Base-by-base conservation (phyloP, 2,888 invertebrate genomes). In the Epinotia bilunana region DNA sequence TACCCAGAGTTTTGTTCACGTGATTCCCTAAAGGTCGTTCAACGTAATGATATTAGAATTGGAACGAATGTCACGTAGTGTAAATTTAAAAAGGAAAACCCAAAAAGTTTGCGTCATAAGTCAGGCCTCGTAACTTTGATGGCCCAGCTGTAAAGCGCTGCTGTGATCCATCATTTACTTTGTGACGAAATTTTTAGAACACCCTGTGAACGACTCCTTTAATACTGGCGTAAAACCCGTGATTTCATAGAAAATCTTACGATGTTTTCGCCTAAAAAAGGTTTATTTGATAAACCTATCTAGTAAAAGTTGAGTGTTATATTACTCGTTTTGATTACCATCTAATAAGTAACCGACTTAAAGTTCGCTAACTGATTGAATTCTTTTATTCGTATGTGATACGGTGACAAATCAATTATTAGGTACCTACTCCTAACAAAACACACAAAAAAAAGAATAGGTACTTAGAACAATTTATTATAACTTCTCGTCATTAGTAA, bases 61-160 rank as follows among this genome's bases (percentile, higher is more conserved):
- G 67, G 72, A 62, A 72, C 62, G 72, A 72, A 72, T 71, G 71
- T 75, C 75, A 75, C 75, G 75, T 75, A 75, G 55, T 75, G 75
- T 75, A 72, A 75, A 75, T 75, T 72, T 75, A 61, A 71, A 75
- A 75, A 75, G 71, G 67, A 71, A 75, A 75, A 46, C 61, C 65
- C 67, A 33, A 61, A 75, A 75, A 75, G 75, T 75, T 75, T 46
- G 46, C n/a, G 67, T 39, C 72, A 67, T 76, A 74, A 76, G 74
- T 76, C 73, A 76, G 68, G 33, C 46, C 60, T 60, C 18, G 72
- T 77, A 77, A 77, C 70, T 79, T 79, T 80, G 78, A 80, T 77
- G 76, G 78, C 68, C 63, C 72, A 61, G 77, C 74, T 67, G 76
- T 78, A 79, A 80, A 76, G 77, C 67, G 76, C 76, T 77, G 76